These are phyloP conservation scores for Microcebus ravelobensis DNA, from an alignment of 2,113 vertebrate genomes.

Conservation along the genomic window DNA sequence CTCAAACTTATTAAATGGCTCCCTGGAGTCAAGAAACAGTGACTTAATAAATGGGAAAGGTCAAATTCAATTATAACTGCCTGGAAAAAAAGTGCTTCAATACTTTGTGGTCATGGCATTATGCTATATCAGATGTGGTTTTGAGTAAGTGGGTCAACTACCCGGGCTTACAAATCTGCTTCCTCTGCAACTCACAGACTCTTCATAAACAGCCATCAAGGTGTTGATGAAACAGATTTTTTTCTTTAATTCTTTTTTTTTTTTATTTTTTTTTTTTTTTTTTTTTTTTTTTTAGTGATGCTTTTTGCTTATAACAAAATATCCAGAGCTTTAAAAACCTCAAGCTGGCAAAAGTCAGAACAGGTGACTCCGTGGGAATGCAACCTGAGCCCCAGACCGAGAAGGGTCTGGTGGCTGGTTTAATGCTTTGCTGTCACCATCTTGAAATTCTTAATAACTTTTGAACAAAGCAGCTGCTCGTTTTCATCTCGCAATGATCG, in stretches of 20 bases:
- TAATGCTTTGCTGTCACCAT: neutral
- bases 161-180: neutral
- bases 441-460: neutral
- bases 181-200: neutral
- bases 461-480: accelerated
- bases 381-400: neutral
- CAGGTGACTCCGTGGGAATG: neutral
- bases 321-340: neutral
- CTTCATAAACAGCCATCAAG: neutral
- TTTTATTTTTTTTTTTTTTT: too few relatives aligned
- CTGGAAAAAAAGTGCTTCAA: neutral
- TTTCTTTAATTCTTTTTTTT: neutral
- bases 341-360: neutral
- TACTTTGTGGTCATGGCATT: neutral
- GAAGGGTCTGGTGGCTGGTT: neutral
- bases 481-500: neutral
- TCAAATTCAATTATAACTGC: neutral
- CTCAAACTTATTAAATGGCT: neutral
- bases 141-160: neutral
- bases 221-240: neutral
- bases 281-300: neutral
- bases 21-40: neutral
- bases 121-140: neutral
- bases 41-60: neutral
- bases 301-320: neutral